Conservation (phyloP, 2,113 vertebrate species). For the Agapornis roseicollis region DNA sequence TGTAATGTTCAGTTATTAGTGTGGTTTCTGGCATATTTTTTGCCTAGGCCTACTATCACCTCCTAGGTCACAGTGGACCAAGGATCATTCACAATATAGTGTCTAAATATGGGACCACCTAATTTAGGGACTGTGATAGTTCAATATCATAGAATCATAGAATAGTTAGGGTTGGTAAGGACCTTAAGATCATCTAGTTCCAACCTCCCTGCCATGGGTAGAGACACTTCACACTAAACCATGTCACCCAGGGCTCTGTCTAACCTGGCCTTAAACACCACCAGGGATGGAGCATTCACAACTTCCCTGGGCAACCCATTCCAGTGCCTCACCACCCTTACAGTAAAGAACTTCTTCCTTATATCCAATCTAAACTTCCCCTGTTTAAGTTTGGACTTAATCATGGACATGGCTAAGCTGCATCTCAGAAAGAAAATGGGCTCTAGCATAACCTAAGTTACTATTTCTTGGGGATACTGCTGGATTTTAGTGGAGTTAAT, state of each 20-base stretch:
- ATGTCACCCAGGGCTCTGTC: no score
- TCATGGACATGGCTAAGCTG: background rate
- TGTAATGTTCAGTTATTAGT: background rate
- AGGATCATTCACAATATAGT: background rate
- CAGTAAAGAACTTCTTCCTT: no score
- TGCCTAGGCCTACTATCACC: background rate
- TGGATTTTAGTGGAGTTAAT: background rate
- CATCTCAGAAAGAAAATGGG: fast-evolving
- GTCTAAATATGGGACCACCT: background rate
- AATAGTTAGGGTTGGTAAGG: no score
- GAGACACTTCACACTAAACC: no score
- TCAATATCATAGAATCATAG: background rate
- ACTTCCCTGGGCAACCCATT: no score
- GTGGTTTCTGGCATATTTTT: background rate
- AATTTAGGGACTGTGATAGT: background rate
- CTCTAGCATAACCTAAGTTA: background rate
- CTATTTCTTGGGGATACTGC: background rate
- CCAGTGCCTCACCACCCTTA: no score
- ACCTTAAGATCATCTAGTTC: no score
- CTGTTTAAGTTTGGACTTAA: no score
- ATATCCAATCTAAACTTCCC: no score
- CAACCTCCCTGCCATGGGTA: no score
- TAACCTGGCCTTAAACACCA: no score
- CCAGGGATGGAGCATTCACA: no score
- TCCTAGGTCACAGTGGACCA: background rate